Conservation (phyloP, 2,888 invertebrate genomes). For the Noctua pronuba region DNA sequence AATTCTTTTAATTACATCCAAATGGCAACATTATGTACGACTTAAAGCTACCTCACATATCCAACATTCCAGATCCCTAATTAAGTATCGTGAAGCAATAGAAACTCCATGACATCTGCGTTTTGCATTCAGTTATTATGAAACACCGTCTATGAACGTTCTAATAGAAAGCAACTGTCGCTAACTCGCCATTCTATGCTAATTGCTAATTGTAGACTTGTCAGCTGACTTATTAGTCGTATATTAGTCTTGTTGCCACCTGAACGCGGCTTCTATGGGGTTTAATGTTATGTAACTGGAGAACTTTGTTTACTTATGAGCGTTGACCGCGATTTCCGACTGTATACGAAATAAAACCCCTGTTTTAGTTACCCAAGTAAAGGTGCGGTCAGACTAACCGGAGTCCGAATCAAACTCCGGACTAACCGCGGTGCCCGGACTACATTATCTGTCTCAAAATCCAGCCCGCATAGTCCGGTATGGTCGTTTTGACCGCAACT, state of each 20-base stretch:
- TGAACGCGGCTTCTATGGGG: conserved; percentile 38
- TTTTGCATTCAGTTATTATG: conserved; percentile 63
- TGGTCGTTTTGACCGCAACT: not conserved
- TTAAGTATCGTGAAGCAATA: conserved; percentile 57
- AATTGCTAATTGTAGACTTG: conserved; percentile 77
- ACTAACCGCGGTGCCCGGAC: not conserved
- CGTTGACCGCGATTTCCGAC: not conserved
- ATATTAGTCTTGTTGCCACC: conserved; percentile 66
- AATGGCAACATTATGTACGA: not conserved
- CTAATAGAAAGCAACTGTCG: conserved; percentile 68
- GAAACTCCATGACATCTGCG: conserved; percentile 54
- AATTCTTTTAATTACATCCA: not conserved
- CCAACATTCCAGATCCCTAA: conserved; percentile 52
- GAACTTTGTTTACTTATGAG: not conserved
- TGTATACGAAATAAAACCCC: not conserved
- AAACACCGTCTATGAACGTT: conserved; percentile 52
- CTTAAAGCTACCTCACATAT: not conserved
- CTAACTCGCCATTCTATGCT: conserved; percentile 81
- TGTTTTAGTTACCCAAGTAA: not conserved
- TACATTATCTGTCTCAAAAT: not conserved
- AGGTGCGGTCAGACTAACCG: not conserved
- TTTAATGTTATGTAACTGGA: conserved; percentile 14
- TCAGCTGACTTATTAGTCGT: conserved; percentile 66
- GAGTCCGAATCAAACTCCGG: not conserved
- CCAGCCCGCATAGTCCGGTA: not conserved